A percentile compares a stretch with the other conserved stretches of the same genome.
These are phyloP conservation scores for Trachemys scripta DNA, from an alignment of 2,113 vertebrate genomes.

Conservation along the genomic window DNA sequence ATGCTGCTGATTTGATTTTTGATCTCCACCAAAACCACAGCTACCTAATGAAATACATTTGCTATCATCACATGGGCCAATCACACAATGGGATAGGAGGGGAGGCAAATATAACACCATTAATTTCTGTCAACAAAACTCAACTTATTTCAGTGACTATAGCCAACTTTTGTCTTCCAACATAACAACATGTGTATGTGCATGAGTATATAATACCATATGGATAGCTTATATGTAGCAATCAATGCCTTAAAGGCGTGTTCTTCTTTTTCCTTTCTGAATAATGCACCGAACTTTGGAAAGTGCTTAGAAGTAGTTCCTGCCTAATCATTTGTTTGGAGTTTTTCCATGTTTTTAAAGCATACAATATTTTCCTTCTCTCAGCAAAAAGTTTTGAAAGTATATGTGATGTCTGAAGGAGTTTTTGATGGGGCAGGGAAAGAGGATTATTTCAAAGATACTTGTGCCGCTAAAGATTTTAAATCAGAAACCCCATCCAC, in stretches of 20 bases:
- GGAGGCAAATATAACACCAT: background rate
- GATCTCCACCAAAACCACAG: background rate
- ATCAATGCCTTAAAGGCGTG: background rate
- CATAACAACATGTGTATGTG: background rate
- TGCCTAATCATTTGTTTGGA: background rate
- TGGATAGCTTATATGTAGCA: background rate
- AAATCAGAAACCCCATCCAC: background rate
- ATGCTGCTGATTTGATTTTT: background rate
- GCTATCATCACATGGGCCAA: background rate
- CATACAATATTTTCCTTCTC: background rate
- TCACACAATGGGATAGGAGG: background rate
- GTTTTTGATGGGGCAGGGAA: background rate
- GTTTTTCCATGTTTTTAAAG: background rate
- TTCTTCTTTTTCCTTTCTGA: background rate
- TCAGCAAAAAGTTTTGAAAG: background rate
- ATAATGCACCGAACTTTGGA: background rate
- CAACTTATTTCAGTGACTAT: conserved; percentile 45
- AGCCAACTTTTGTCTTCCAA: background rate
- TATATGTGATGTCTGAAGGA: background rate
- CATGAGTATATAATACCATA: fast-evolving
- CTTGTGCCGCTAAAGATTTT: background rate
- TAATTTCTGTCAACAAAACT: conserved; percentile 3
- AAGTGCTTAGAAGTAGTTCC: background rate
- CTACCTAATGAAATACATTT: conserved; percentile 34
- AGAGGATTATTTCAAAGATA: background rate